Conservation (phyloP, 2,888 invertebrate species). For the Rhorus exstirpatorius region DNA sequence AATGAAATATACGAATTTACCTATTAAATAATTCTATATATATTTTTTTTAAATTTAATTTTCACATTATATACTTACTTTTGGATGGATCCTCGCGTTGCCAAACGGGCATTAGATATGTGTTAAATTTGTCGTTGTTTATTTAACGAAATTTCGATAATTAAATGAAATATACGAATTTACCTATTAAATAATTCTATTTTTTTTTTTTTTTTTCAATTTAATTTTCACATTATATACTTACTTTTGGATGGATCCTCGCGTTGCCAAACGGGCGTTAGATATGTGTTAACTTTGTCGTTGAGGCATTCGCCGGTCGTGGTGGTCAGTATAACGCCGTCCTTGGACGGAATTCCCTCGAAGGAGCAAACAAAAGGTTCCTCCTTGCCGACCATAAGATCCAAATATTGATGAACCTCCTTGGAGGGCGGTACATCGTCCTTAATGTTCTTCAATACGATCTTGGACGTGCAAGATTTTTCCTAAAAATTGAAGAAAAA, state of each 20-base stretch:
- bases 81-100: too few species aligned
- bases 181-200: too few species aligned
- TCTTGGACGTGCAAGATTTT: slow-evolving; percentile 70
- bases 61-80: neutral
- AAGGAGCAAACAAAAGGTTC: slow-evolving; percentile 76
- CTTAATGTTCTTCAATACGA: slow-evolving; percentile 77
- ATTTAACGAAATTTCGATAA: too few species aligned
- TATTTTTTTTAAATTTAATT: too few species aligned
- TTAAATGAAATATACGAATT: too few species aligned
- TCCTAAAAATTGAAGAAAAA: slow-evolving; percentile 35
- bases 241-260: slow-evolving; percentile 55
- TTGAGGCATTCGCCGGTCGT: slow-evolving; percentile 77
- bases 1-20: too few species aligned
- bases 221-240: neutral
- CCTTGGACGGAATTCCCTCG: slow-evolving; percentile 71
- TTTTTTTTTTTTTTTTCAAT: neutral
- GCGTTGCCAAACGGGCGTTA: slow-evolving; percentile 78
- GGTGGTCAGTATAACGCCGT: slow-evolving; percentile 75
- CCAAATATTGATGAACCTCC: slow-evolving; percentile 76
- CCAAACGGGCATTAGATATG: too few species aligned
- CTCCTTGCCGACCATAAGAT: slow-evolving; percentile 73
- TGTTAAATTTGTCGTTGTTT: too few species aligned
- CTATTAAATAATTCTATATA: too few species aligned
- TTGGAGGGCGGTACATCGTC: slow-evolving; percentile 76
- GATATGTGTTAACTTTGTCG: slow-evolving; percentile 73